Conservation (phyloP, 1,140 invertebrate genomes). For the Bombyx mandarina region DNA sequence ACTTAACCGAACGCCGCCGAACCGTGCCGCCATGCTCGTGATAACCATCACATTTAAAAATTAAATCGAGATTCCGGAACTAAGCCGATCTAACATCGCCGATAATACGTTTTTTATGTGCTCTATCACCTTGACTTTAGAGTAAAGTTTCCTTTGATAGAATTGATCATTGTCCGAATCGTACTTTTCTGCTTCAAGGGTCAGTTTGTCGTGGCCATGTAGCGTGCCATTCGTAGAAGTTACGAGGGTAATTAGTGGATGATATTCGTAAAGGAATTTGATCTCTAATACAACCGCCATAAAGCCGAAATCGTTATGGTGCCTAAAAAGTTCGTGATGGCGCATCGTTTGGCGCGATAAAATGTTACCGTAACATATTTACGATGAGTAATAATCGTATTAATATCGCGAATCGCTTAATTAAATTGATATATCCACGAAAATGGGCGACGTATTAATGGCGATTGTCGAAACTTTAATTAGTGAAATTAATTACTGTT, state of each 20-base stretch:
- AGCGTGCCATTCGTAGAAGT: constrained; percentile 37
- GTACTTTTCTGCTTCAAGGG: too few relatives aligned
- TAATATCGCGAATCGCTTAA: constrained; percentile 64
- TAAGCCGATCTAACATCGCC: constrained; percentile 10
- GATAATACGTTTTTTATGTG: too few relatives aligned
- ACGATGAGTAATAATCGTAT: constrained; percentile 59
- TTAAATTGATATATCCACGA: constrained; percentile 55
- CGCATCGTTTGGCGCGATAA: constrained; percentile 42
- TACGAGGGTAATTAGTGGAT: constrained; percentile 52
- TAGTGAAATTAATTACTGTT: constrained; percentile 5
- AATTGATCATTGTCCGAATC: too few relatives aligned
- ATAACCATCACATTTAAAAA: constrained; percentile 54
- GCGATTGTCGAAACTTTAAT: neutral
- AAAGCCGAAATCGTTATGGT: constrained; percentile 61
- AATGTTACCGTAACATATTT: constrained; percentile 55
- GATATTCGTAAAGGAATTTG: constrained; percentile 55
- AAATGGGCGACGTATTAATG: constrained; percentile 27
- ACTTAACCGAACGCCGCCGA: constrained; percentile 18
- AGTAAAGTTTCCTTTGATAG: too few relatives aligned
- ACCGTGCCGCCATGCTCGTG: constrained; percentile 51
- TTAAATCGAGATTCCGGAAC: constrained; percentile 63
- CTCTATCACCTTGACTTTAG: too few relatives aligned
- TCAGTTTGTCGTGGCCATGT: constrained; percentile 9
- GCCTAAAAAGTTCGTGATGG: constrained; percentile 35
- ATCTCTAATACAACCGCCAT: constrained; percentile 59